Conservation (phyloP, 2,797 vertebrate species). For the Amblyopsis hoosieri region DNA sequence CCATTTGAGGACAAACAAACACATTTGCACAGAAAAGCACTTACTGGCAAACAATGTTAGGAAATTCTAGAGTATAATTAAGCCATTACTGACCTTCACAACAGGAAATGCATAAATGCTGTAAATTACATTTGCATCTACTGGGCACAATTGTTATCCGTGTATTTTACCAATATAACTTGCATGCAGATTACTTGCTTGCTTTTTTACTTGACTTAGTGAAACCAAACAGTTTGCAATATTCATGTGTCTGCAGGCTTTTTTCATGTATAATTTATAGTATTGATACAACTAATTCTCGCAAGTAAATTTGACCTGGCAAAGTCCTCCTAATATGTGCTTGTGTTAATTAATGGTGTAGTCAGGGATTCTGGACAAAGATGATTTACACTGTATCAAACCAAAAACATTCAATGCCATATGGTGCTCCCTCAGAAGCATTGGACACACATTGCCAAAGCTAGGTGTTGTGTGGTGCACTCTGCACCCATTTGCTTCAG, state of each 20-base stretch:
- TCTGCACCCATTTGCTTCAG: no score
- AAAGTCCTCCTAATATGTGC: no score
- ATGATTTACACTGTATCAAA: no score
- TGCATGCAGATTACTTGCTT: slow-evolving; percentile 43
- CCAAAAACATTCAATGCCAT: no score
- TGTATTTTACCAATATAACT: slow-evolving; percentile 60
- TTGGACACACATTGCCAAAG: no score
- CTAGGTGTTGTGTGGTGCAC: no score
- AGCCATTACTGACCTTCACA: slow-evolving; percentile 38
- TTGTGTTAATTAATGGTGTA: no score
- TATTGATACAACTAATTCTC: no score
- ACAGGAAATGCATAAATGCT: slow-evolving; percentile 11
- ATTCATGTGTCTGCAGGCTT: neutral
- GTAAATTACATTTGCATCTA: slow-evolving; percentile 37
- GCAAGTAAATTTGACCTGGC: no score
- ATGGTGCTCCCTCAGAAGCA: no score
- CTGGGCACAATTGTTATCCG: slow-evolving; percentile 43
- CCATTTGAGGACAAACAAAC: neutral
- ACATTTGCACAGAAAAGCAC: slow-evolving; percentile 15
- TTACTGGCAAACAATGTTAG: slow-evolving; percentile 31
- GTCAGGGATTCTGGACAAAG: no score
- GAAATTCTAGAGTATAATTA: slow-evolving; percentile 59
- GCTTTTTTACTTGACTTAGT: slow-evolving; percentile 51
- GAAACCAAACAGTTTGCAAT: slow-evolving; percentile 35
- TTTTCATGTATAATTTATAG: neutral